phyloP scores from a whole-genome alignment of 1,140 invertebrate species.

The Sinonovacula constricta region DNA sequence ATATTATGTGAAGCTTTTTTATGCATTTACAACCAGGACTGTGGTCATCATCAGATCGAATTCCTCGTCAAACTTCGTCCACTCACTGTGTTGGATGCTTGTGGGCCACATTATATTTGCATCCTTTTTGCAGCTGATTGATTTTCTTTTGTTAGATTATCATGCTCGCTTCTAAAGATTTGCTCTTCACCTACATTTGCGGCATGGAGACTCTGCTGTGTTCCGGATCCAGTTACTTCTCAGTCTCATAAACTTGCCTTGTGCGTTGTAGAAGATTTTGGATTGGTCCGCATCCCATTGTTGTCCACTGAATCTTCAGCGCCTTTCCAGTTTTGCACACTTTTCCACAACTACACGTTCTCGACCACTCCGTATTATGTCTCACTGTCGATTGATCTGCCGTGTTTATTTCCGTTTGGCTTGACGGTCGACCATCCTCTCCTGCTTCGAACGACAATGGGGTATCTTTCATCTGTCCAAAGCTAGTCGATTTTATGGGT shows the following conservation, averaged over 20 bases:
- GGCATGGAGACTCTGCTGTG: too few species aligned
- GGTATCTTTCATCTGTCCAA: not conserved
- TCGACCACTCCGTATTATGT: slow-evolving; percentile 10
- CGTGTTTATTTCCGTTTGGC: slow-evolving; percentile 25
- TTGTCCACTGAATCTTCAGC: slow-evolving; percentile 27
- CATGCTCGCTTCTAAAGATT: too few species aligned
- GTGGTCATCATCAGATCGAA: slow-evolving; percentile 11
- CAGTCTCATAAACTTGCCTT: slow-evolving; percentile 35
- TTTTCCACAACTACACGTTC: slow-evolving; percentile 26
- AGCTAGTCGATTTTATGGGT: not conserved
- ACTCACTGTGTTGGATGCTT: too few species aligned
- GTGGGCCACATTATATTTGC: too few species aligned
- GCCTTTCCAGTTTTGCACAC: slow-evolving; percentile 24
- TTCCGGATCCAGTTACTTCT: slow-evolving; percentile 20
- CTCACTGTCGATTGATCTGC: slow-evolving; percentile 19
- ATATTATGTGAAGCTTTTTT: slow-evolving; percentile 1
- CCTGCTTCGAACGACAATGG: not conserved
- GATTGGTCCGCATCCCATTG: slow-evolving; percentile 29
- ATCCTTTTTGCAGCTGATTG: too few species aligned
- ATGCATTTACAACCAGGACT: not conserved
- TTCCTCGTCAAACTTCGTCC: slow-evolving; percentile 19
- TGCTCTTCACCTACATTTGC: too few species aligned
- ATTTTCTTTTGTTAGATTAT: too few species aligned
- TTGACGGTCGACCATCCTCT: slow-evolving; percentile 25
- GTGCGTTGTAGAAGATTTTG: slow-evolving; percentile 17